Percentiles rank a stretch among this genome's conserved stretches.
phyloP scores from a whole-genome alignment of 2,113 vertebrate genomes.

The Alces alces region DNA sequence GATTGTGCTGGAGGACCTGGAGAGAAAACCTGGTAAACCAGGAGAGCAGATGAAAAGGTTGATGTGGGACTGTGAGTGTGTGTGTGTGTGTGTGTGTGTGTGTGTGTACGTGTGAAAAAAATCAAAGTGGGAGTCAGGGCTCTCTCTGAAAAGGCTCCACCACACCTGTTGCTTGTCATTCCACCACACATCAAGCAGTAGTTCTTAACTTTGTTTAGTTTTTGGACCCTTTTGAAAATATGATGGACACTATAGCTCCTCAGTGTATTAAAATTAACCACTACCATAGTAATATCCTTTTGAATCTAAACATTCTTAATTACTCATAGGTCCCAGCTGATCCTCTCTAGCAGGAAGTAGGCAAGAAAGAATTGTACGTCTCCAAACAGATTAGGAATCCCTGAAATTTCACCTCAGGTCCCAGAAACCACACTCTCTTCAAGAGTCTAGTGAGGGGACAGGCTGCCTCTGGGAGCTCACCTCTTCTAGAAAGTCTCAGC shows the following conservation, averaged over 20 bases:
- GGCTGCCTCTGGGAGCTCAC: not conserved
- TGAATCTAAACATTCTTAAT: not conserved
- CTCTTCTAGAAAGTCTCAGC: not conserved
- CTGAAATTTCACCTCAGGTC: not conserved
- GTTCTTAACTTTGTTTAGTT: not conserved
- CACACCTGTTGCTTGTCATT: not conserved
- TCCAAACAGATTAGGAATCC: not conserved
- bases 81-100: not conserved
- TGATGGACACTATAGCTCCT: not conserved
- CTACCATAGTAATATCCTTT: not conserved
- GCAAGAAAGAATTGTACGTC: not conserved
- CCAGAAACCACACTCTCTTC: not conserved
- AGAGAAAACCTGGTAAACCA: not conserved
- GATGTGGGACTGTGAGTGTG: not conserved
- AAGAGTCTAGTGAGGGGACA: not conserved
- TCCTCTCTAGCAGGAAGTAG: not conserved
- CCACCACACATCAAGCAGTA: not conserved
- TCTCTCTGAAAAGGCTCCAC: not conserved
- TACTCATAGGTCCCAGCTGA: not conserved
- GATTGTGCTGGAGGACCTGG: not conserved
- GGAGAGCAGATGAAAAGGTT: not conserved
- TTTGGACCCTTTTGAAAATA: not conserved
- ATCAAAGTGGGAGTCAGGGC: not conserved
- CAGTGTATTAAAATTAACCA: not conserved
- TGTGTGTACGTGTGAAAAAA: not conserved